Base-by-base conservation (phyloP, 2,113 vertebrate species). In the Odontophorus gujanensis region DNA sequence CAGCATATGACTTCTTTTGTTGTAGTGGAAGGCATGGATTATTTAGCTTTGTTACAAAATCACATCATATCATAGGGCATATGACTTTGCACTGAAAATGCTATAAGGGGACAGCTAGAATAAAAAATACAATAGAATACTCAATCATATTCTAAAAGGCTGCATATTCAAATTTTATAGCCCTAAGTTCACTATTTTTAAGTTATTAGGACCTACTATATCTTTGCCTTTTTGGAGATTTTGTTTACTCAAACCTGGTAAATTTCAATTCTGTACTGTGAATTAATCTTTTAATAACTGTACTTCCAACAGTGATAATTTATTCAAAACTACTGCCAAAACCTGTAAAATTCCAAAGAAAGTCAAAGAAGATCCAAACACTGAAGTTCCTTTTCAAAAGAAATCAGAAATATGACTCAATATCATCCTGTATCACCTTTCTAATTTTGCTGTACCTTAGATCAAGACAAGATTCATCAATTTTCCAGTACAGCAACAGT, bases 61-160 rank as follows among this genome's bases (percentile, higher is more conserved):
- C n/a, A 51, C 63, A 18, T 9, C 17, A 6, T 40, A 20, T 32
- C 32, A 47, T 34, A 0, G 1, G 40, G 30, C 15, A 66, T 0
- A 0, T 25, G 32, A 45, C 12, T 55, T 55, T 91, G 34, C 58
- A 50, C 24, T 57, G 20, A 62, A 72, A 81, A 75, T 66, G 15
- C n/a, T 73, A 25, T 38, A 40, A 76, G 22, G 36, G 36, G 13
- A 19, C 5, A 85, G 45, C 18, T 38, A 71, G 53, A 11, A 32
- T 62, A 69, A 71, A 57, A 81, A 48, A 40, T 2, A 7, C 2
- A 65, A 75, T 13, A 76, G 30, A 78, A 57, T 53, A 80, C 58
- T 48, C 21, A 55, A 38, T 48, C 34, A 42, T 34, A 69, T 11
- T n/a, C 43, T 58, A 65, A 59, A 48, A 5, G 43, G 62, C 80